Evolutionary conservation across 37 sponge, comb jelly and placozoan genomes (phyloP).

Genomic region (Haliclona indistincta): DNA sequence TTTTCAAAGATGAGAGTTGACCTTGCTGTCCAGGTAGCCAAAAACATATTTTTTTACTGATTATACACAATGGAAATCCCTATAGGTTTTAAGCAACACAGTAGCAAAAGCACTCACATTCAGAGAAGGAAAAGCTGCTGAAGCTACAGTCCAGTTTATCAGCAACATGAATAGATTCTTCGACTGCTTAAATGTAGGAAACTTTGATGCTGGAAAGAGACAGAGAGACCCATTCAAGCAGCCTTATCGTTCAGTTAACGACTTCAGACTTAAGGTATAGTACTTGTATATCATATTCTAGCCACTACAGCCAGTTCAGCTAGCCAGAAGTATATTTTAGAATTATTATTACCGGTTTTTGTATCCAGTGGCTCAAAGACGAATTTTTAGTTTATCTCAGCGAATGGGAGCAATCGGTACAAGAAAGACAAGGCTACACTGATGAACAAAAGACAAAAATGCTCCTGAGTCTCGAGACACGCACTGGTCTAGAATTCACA

Average conservation of each 20-base stretch:
- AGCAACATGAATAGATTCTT: slow-evolving; percentile 31
- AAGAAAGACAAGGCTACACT: neutral
- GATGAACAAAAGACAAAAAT: slow-evolving; percentile 8
- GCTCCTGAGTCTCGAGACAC: slow-evolving; percentile 32
- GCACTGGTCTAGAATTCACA: slow-evolving; percentile 33
- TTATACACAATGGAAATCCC: too few species aligned
- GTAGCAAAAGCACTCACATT: slow-evolving; percentile 35
- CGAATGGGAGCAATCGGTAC: neutral
- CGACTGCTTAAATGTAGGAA: slow-evolving; percentile 31
- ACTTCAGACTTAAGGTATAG: slow-evolving; percentile 24
- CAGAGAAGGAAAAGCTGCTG: slow-evolving; percentile 5
- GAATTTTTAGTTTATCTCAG: slow-evolving; percentile 10
- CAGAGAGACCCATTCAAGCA: slow-evolving; percentile 2
- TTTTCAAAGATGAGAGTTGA: slow-evolving; percentile 41
- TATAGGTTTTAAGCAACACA: slow-evolving; percentile 39
- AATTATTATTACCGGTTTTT: too few species aligned
- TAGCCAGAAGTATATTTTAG: too few species aligned
- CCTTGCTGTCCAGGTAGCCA: slow-evolving; percentile 4
- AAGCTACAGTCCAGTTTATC: slow-evolving; percentile 21
- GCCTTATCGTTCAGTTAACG: slow-evolving; percentile 20
- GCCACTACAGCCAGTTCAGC: neutral
- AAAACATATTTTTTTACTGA: neutral
- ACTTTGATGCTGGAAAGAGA: slow-evolving; percentile 15
- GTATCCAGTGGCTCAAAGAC: slow-evolving; percentile 22
- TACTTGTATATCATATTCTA: neutral